phyloP scores from a whole-genome alignment of 2,797 vertebrate species.

The Furcifer pardalis region DNA sequence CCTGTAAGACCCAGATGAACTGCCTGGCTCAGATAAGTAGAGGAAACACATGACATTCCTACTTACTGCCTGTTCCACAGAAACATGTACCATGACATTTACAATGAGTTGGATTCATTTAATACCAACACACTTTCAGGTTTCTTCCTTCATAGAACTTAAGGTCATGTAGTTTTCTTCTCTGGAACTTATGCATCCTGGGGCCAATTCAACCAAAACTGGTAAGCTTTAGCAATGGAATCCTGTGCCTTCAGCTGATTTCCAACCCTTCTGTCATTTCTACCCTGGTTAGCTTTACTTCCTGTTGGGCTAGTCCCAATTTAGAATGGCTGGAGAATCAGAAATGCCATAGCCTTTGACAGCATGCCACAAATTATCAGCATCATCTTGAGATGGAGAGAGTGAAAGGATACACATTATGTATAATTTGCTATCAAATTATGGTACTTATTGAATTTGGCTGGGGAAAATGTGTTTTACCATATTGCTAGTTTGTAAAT shows the following conservation, averaged over 20 bases:
- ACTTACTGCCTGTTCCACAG: not conserved
- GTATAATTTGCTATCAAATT: not conserved
- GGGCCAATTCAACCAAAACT: not conserved
- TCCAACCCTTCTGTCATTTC: not conserved
- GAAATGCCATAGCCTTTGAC: not conserved
- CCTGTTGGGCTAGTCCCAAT: not conserved
- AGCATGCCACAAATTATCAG: not conserved
- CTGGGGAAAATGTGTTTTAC: no score
- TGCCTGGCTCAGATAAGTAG: no score
- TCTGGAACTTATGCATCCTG: not conserved
- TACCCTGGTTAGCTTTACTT: not conserved
- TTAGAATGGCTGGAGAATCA: not conserved
- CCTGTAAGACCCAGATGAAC: no score
- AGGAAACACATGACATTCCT: no score
- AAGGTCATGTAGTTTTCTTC: no score
- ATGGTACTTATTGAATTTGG: not conserved
- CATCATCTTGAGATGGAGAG: not conserved
- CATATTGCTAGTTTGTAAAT: not conserved
- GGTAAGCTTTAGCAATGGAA: not conserved
- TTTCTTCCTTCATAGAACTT: no score
- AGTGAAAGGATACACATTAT: not conserved
- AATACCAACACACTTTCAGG: no score
- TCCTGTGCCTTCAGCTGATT: no score
- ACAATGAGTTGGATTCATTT: no score
- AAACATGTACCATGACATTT: no score